Conservation (phyloP, 2,888 invertebrate genomes). For the Ochlodes sylvanus region DNA sequence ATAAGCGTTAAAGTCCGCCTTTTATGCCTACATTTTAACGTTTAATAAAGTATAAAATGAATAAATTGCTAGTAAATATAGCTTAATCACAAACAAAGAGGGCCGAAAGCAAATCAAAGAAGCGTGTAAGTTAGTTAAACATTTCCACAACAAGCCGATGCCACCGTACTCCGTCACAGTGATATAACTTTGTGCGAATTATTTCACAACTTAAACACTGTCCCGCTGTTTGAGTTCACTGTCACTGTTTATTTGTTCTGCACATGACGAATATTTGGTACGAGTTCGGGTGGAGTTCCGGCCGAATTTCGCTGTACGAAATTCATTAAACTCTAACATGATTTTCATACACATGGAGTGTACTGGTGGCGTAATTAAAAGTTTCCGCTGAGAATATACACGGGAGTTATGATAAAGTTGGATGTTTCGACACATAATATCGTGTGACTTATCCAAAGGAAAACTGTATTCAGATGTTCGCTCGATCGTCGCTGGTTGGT, state of each 20-base stretch:
- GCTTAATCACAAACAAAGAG: too few relatives aligned
- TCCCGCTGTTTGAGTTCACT: conserved; percentile 45
- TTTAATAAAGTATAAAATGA: too few relatives aligned
- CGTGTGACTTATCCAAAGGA: too few relatives aligned
- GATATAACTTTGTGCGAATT: conserved; percentile 14
- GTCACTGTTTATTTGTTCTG: conserved; percentile 54
- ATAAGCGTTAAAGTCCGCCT: too few relatives aligned
- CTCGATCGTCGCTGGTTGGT: too few relatives aligned
- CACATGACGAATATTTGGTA: conserved; percentile 53
- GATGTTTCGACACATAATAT: conserved; percentile 50
- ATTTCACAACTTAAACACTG: conserved; percentile 39
- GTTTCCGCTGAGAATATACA: conserved; percentile 72
- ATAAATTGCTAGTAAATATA: too few relatives aligned
- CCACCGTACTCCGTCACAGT: background rate
- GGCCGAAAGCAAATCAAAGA: too few relatives aligned
- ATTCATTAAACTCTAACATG: conserved; percentile 78
- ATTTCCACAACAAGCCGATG: conserved; percentile 4
- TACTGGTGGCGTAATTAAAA: conserved; percentile 80
- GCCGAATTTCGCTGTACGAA: conserved; percentile 62
- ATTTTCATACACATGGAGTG: conserved; percentile 69
- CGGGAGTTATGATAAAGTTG: conserved; percentile 79
- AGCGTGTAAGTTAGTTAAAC: conserved; percentile 9
- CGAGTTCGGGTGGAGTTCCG: conserved; percentile 56
- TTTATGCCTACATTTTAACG: too few relatives aligned
- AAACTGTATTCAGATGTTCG: too few relatives aligned